These are phyloP conservation scores for Acestrorhynchus altus DNA, from an alignment of 2,797 vertebrate species.

Conservation along the genomic window DNA sequence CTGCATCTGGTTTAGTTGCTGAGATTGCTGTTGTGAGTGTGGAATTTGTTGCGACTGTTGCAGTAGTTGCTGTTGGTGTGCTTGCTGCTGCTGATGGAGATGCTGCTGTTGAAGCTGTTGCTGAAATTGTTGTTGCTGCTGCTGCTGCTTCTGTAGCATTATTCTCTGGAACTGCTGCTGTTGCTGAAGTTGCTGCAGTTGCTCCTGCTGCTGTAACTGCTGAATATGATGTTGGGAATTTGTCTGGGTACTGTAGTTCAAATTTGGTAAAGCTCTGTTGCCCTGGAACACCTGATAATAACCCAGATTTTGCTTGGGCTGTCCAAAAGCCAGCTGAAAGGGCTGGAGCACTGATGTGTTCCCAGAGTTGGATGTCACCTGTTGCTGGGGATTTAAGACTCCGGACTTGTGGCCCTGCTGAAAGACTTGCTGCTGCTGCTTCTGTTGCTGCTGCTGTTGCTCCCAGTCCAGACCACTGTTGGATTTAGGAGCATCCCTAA, in stretches of 20 bases:
- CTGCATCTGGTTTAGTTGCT: constrained; percentile 41
- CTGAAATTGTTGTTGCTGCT: constrained; percentile 53
- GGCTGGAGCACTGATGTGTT: constrained; percentile 88
- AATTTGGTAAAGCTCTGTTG: constrained; percentile 83
- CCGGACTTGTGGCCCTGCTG: constrained; percentile 82
- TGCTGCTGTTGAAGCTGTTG: constrained; percentile 55
- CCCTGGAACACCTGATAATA: constrained; percentile 90
- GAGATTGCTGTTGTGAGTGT: constrained; percentile 58
- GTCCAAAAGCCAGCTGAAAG: constrained; percentile 95
- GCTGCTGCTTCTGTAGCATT: constrained; percentile 66
- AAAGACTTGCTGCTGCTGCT: constrained; percentile 74
- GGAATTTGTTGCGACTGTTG: constrained; percentile 57
- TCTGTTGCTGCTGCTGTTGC: constrained; percentile 72
- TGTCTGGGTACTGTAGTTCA: constrained; percentile 77
- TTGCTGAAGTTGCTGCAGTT: constrained; percentile 82
- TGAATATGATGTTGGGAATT: constrained; percentile 66
- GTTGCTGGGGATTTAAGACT: constrained; percentile 81
- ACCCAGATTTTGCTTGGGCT: constrained; percentile 86
- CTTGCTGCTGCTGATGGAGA: constrained; percentile 69
- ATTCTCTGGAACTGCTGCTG: constrained; percentile 72
- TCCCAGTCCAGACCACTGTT: constrained; percentile 75
- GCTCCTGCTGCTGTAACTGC: constrained; percentile 52
- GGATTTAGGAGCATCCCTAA: constrained; percentile 69
- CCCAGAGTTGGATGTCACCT: constrained; percentile 65
- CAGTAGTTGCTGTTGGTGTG: constrained; percentile 59